Percentiles rank a stretch among this genome's conserved stretches.
Evolutionary conservation across 1,140 invertebrate genomes (phyloP).

Genomic region (Vanessa tameamea): DNA sequence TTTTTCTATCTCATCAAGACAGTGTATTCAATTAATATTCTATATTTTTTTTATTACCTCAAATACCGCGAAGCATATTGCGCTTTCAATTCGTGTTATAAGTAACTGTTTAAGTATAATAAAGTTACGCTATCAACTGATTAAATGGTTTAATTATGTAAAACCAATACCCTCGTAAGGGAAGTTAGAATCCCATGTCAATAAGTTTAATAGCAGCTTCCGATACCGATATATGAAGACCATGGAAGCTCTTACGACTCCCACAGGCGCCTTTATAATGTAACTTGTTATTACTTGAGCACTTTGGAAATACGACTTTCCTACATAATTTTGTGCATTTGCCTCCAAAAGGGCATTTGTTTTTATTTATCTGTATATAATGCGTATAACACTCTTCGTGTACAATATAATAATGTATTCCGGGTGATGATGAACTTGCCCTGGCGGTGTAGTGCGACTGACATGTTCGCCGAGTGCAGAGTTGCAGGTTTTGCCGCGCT

Average conservation of each 20-base stretch:
- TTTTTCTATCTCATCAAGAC: too few relatives aligned
- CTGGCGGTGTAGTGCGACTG: too few relatives aligned
- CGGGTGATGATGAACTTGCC: too few relatives aligned
- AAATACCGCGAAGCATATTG: too few relatives aligned
- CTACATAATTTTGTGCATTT: background rate
- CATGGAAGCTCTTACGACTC: conserved; percentile 35
- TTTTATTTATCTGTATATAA: background rate
- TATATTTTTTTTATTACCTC: too few relatives aligned
- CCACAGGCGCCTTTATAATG: conserved; percentile 42
- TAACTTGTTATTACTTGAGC: conserved; percentile 38
- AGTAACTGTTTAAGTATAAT: background rate
- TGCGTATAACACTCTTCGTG: too few relatives aligned
- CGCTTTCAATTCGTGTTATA: too few relatives aligned
- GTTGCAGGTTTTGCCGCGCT: too few relatives aligned
- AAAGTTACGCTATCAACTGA: background rate
- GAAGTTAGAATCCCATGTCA: conserved; percentile 5
- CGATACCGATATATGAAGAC: conserved; percentile 33
- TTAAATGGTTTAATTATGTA: conserved; percentile 5
- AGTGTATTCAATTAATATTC: too few relatives aligned
- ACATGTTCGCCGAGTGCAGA: too few relatives aligned
- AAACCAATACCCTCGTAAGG: conserved; percentile 6
- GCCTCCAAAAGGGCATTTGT: background rate
- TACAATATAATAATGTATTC: too few relatives aligned
- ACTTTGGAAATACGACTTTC: conserved; percentile 33
- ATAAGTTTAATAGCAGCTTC: conserved; percentile 41